Evolutionary conservation across 2,888 invertebrate genomes (phyloP), one percentile per base, ranked within the genome.

Genomic region (Chironomus riparius): DNA sequence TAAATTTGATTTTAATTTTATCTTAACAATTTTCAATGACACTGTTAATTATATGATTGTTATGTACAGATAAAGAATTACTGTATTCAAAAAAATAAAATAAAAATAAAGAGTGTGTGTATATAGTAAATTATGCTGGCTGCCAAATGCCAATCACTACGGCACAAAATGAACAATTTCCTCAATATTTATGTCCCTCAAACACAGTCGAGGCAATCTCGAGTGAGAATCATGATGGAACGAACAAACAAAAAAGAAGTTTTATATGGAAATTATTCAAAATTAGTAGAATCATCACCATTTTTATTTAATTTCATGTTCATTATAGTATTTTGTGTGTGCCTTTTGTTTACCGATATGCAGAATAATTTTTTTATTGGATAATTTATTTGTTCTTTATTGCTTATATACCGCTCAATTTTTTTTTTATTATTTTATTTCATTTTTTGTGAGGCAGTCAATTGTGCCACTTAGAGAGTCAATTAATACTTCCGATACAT

Each of bases 321-420:
- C 10, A 38, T 38, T 38, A 38, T 38, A 38, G 38, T 38, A 38
- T 38, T 38, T 38, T 38, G 38, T 38, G 38, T 38, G 38, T 38
- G 38, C 38, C 38, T 50, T 56, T 56, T 56, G 56, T 56, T 15
- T 56, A 15, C 56, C 56, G 15, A 56, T 15, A 15, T n/a, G 18
- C 15, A 15, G 15, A 56, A 56, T 15, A 71, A 69, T 38, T 69
- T 24, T 70, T 71, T 71, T 71, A 71, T 71, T 71, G 50, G 50
- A 50, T 71, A 71, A 71, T 71, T 71, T 71, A 71, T 71, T 71
- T 71, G 71, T 50, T 71, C 71, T 71, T 71, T 71, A 71, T 71
- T 71, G 71, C 56, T 56, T 56, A 18, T 56, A 56, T 18, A 56
- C 56, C 56, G 56, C 56, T 56, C 56, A 56, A 56, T 56, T 56